Conservation (phyloP, 1,140 invertebrate genomes). For the Pararge aegeria region DNA sequence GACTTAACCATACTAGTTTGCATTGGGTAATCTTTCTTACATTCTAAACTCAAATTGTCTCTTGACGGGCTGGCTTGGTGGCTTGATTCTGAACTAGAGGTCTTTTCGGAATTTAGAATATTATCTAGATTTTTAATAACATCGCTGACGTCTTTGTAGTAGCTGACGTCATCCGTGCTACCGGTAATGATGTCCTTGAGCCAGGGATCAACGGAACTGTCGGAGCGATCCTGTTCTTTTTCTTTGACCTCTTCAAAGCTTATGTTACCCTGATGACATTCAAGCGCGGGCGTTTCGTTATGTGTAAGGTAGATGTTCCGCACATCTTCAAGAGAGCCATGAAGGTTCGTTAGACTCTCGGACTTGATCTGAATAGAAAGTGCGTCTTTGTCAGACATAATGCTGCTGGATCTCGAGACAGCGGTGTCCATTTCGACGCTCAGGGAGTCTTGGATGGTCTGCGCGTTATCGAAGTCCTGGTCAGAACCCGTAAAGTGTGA, state of each 20-base stretch:
- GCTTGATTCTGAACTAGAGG: constrained; percentile 81
- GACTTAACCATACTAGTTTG: constrained; percentile 71
- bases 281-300: constrained; percentile 59
- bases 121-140: constrained; percentile 84
- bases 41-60: constrained; percentile 68
- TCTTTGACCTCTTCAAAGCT: constrained; percentile 51
- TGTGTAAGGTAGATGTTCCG: constrained; percentile 67
- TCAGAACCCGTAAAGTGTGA: constrained; percentile 57
- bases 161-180: constrained; percentile 79
- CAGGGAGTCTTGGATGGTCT: constrained; percentile 50
- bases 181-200: constrained; percentile 79
- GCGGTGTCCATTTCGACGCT: constrained; percentile 65
- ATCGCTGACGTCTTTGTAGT: constrained; percentile 82
- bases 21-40: constrained; percentile 68
- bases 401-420: constrained; percentile 67
- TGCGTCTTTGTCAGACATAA: constrained; percentile 70
- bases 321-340: constrained; percentile 82
- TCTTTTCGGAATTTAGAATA: constrained; percentile 82
- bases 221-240: constrained; percentile 59
- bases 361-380: constrained; percentile 71
- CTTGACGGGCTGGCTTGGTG: constrained; percentile 79
- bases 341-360: constrained; percentile 81
- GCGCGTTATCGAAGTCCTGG: constrained; percentile 51
- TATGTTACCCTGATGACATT: constrained; percentile 66
- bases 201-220: constrained; percentile 80